A percentile compares a stretch with the other conserved stretches of the same genome.
phyloP scores from a whole-genome alignment of 92 coral and sea anemone species.

The Ricordea florida region DNA sequence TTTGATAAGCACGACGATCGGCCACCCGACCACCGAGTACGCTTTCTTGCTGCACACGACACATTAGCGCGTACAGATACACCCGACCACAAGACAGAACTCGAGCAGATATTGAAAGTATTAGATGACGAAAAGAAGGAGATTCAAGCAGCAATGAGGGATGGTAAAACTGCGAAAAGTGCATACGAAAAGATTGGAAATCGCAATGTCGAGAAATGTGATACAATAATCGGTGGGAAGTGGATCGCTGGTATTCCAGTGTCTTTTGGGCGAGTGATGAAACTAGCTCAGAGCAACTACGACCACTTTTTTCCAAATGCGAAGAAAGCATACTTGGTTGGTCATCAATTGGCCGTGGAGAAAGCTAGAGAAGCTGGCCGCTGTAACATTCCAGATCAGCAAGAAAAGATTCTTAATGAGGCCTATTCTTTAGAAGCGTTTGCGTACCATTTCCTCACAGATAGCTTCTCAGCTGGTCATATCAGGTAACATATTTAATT shows the following conservation, averaged over 20 bases:
- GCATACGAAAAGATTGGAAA: not conserved
- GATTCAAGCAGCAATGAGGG: not conserved
- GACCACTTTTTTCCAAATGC: conserved; percentile 62
- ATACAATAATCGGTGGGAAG: conserved; percentile 19
- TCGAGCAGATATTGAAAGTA: not conserved
- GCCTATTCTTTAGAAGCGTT: conserved; percentile 66
- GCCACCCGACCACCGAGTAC: not conserved
- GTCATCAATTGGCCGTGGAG: conserved; percentile 45
- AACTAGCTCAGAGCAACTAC: conserved; percentile 34
- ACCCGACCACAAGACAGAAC: not conserved
- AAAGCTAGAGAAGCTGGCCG: conserved; percentile 29
- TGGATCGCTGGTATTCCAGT: conserved; percentile 28
- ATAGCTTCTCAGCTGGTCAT: conserved; percentile 72
- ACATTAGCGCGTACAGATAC: conserved; percentile 8
- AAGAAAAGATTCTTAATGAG: conserved; percentile 16
- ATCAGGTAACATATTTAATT: no score
- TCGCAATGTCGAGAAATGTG: not conserved
- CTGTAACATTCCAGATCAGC: not conserved
- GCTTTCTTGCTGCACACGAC: conserved; percentile 3
- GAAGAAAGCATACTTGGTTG: conserved; percentile 47
- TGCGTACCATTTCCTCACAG: conserved; percentile 76
- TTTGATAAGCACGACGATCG: no score
- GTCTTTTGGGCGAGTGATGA: conserved; percentile 25
- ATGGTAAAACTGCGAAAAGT: no score
- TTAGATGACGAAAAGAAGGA: not conserved